Conservation (phyloP, 2,888 invertebrate genomes). For the Drosophila prolongata region DNA sequence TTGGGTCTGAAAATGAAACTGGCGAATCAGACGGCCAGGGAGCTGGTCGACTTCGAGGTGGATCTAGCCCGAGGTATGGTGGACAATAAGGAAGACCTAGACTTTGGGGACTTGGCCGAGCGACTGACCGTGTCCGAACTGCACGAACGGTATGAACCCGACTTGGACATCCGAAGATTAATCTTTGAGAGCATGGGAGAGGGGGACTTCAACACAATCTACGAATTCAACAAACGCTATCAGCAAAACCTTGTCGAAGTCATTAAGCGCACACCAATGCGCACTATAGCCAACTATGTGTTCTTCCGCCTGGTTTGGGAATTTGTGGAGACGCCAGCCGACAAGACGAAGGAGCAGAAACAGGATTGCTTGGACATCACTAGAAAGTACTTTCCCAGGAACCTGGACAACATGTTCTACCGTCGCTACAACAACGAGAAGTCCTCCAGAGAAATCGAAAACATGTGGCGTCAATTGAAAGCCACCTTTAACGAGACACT, state of each 20-base stretch:
- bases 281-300: background rate
- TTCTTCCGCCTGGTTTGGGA: background rate
- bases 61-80: background rate
- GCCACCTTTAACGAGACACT: background rate
- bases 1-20: background rate
- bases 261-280: background rate
- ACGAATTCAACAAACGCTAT: background rate
- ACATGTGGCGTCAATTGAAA: background rate
- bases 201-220: background rate
- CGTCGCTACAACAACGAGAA: conserved; percentile 1
- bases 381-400: background rate
- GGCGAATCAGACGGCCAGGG: background rate
- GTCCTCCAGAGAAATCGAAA: background rate
- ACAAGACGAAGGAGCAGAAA: background rate
- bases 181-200: background rate
- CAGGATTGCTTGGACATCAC: background rate
- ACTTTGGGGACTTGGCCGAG: background rate
- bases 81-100: background rate
- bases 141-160: background rate
- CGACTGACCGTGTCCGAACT: background rate
- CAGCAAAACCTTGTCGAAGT: background rate
- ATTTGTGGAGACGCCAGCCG: background rate
- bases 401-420: background rate
- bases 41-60: background rate
- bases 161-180: background rate